These are phyloP conservation scores for Ooceraea biroi DNA, from an alignment of 1,140 invertebrate species.

Conservation along the genomic window DNA sequence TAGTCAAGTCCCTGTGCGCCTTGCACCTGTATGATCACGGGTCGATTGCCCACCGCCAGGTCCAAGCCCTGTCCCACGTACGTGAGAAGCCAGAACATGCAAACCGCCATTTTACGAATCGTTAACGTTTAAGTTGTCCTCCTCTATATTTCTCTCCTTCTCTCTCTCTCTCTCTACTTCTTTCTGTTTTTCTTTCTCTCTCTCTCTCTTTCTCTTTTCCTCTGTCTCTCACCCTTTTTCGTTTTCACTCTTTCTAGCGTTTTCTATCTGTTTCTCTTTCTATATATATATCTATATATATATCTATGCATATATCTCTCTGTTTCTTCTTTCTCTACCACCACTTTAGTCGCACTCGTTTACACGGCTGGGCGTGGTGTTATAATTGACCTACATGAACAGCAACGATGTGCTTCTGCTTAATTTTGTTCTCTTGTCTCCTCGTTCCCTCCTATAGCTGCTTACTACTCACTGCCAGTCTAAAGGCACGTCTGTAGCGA, in stretches of 20 bases:
- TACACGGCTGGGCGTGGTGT: constrained; percentile 48
- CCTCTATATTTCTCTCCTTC: constrained; percentile 16
- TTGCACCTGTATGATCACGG: constrained; percentile 71
- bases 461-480: constrained; percentile 61
- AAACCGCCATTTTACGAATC: constrained; percentile 78
- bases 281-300: constrained; percentile 34
- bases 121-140: constrained; percentile 10
- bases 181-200: not conserved
- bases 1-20: constrained; percentile 67
- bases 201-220: not conserved
- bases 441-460: constrained; percentile 25
- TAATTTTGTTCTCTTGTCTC: constrained; percentile 18
- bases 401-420: constrained; percentile 33
- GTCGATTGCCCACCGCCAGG: constrained; percentile 77
- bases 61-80: constrained; percentile 80
- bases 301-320: constrained; percentile 33
- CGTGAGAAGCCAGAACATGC: constrained; percentile 79
- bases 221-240: not conserved
- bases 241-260: not conserved
- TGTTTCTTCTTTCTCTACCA: constrained; percentile 11
- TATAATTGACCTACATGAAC: constrained; percentile 64
- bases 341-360: constrained; percentile 24
- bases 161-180: not conserved
- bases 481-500: constrained; percentile 69
- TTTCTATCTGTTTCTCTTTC: not conserved